Percentiles rank a stretch among this genome's conserved stretches.
These are phyloP conservation scores for Epistrophe eligans DNA, from an alignment of 2,888 invertebrate species.

Conservation along the genomic window DNA sequence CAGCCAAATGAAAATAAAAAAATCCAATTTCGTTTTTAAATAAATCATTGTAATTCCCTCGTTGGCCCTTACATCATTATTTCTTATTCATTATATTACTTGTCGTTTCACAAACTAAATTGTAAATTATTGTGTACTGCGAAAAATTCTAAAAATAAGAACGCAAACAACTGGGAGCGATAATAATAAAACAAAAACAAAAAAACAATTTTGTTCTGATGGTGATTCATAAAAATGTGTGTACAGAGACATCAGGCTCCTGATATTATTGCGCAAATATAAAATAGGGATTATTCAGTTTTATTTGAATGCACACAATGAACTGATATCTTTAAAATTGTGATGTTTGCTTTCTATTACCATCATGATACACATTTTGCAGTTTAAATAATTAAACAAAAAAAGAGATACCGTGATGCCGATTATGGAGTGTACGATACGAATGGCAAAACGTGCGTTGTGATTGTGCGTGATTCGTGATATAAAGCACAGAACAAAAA, in stretches of 20 bases:
- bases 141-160: slow-evolving; percentile 9
- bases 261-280: slow-evolving; percentile 17
- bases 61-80: slow-evolving; percentile 7
- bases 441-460: neutral
- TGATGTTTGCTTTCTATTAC: slow-evolving; percentile 29
- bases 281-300: slow-evolving; percentile 13
- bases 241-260: neutral
- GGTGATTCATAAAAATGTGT: neutral
- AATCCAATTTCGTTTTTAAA: neutral
- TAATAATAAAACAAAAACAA: neutral
- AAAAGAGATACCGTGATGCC: neutral
- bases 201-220: neutral
- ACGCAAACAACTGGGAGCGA: neutral
- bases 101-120: slow-evolving; percentile 7
- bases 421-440: neutral
- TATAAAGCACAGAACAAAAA: neutral
- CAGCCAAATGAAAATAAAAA: neutral
- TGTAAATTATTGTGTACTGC: neutral
- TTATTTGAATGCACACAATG: slow-evolving; percentile 14
- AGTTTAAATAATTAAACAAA: slow-evolving; percentile 38
- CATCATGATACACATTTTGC: slow-evolving; percentile 28
- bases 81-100: neutral
- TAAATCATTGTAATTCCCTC: neutral
- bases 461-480: neutral
- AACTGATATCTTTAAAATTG: neutral